phyloP scores from a whole-genome alignment of 2,113 vertebrate species.

The Haemorhous mexicanus region DNA sequence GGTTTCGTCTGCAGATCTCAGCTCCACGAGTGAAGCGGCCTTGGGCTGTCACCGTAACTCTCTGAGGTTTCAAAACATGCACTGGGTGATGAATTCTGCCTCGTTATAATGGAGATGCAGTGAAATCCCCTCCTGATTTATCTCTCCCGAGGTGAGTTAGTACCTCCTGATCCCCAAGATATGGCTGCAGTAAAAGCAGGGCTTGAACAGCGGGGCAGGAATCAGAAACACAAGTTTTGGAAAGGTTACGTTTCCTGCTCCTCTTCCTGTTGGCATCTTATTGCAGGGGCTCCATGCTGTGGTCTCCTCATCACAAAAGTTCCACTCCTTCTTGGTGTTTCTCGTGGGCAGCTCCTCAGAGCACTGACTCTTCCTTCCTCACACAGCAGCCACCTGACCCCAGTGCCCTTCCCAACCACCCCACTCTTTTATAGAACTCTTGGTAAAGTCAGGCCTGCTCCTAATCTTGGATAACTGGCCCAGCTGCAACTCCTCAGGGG shows the following conservation, averaged over 20 bases:
- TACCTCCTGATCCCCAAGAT: not conserved
- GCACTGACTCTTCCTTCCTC: no score
- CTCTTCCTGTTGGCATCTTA: not conserved
- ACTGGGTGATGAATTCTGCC: constrained; percentile 17
- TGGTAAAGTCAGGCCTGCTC: no score
- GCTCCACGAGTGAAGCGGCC: not conserved
- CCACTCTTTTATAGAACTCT: no score
- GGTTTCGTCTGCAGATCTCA: not conserved
- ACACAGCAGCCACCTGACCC: no score
- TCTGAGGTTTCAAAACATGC: not conserved
- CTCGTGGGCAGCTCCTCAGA: no score
- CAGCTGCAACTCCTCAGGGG: no score
- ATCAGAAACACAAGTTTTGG: not conserved
- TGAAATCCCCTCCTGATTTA: constrained; percentile 10
- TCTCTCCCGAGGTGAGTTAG: not conserved
- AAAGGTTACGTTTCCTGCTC: not conserved
- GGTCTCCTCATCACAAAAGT: no score
- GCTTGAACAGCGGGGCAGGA: not conserved
- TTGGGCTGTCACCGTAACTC: constrained; percentile 9
- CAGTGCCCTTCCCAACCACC: no score
- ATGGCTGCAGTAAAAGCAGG: not conserved
- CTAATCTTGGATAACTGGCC: no score
- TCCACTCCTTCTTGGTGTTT: no score
- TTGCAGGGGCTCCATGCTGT: no score
- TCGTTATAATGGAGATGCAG: not conserved